Percentiles rank a stretch among this genome's conserved stretches.
Conservation (phyloP, 2,888 invertebrate species). For the Siphlonurus alternatus region DNA sequence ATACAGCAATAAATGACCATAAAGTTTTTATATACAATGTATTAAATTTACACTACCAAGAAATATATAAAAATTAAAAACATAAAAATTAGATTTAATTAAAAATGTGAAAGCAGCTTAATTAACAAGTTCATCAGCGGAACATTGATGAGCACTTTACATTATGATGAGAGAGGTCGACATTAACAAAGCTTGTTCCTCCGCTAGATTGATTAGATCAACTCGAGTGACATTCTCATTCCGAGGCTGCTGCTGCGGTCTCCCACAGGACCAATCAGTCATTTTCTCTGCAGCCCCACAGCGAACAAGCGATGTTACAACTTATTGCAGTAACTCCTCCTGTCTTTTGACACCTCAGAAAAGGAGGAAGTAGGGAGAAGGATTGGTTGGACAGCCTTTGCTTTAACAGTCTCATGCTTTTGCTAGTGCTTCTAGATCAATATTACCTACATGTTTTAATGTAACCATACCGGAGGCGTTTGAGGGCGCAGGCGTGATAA, state of each 20-base stretch:
- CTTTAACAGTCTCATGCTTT: background rate
- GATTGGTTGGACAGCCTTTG: background rate
- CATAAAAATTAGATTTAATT: too few species aligned
- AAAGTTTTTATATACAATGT: too few species aligned
- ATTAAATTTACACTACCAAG: too few species aligned
- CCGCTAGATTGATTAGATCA: background rate
- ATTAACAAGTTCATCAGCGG: too few species aligned
- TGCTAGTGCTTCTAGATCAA: background rate
- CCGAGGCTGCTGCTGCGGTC: background rate
- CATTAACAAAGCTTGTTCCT: background rate
- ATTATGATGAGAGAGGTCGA: background rate
- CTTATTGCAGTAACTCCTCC: background rate
- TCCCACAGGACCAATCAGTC: background rate
- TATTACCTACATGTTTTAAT: background rate
- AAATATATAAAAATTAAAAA: too few species aligned
- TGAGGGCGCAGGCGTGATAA: background rate
- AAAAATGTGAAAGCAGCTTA: too few species aligned
- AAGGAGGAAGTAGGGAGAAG: background rate
- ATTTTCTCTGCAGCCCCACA: background rate
- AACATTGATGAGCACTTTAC: too few species aligned
- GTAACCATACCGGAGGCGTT: background rate
- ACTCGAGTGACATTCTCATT: background rate
- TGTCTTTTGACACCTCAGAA: background rate
- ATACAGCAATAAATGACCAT: too few species aligned
- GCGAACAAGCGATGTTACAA: background rate